Conservation (phyloP, 2,888 invertebrate species). For the Sarcophaga variegata region DNA sequence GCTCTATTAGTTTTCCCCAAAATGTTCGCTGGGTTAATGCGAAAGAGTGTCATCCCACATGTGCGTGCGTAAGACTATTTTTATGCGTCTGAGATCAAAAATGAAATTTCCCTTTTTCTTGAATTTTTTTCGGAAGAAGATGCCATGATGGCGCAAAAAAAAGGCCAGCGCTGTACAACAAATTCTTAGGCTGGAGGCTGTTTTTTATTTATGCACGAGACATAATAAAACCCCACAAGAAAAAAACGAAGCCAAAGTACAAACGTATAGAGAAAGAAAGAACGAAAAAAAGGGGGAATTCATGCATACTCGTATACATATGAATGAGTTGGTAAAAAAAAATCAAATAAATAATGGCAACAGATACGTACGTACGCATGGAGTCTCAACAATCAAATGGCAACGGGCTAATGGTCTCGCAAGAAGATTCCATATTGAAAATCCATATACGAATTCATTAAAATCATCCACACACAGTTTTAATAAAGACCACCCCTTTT, state of each 20-base stretch:
- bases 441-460: slow-evolving; percentile 31
- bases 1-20: too few relatives aligned
- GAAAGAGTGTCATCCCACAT: slow-evolving; percentile 32
- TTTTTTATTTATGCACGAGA: slow-evolving; percentile 66
- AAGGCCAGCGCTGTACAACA: slow-evolving; percentile 61
- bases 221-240: slow-evolving; percentile 62
- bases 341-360: slow-evolving; percentile 57
- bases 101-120: slow-evolving; percentile 31
- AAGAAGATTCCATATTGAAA: slow-evolving; percentile 39
- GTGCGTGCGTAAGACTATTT: slow-evolving; percentile 12
- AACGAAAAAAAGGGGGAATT: slow-evolving; percentile 56
- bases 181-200: slow-evolving; percentile 58
- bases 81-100: slow-evolving; percentile 43
- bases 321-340: slow-evolving; percentile 64
- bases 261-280: background rate
- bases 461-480: slow-evolving; percentile 42
- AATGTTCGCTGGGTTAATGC: background rate
- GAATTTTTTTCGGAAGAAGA: slow-evolving; percentile 19
- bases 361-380: slow-evolving; percentile 66
- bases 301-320: slow-evolving; percentile 53
- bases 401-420: background rate
- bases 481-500: slow-evolving; percentile 66
- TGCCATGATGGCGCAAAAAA: slow-evolving; percentile 69
- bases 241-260: background rate
- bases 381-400: slow-evolving; percentile 53